phyloP scores from a whole-genome alignment of 2,888 invertebrate species.

The Penaeus monodon region DNA sequence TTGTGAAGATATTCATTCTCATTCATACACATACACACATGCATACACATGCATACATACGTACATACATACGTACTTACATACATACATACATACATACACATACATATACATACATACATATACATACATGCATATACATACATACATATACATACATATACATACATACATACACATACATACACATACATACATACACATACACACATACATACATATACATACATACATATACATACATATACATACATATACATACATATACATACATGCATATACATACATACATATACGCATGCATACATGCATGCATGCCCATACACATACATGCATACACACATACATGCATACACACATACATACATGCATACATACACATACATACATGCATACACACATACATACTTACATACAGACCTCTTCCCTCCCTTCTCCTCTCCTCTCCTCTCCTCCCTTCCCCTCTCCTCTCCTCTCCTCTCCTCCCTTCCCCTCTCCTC shows the following conservation, averaged over 20 bases:
- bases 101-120: too few species aligned
- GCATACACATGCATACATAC: too few species aligned
- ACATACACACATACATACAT: neutral
- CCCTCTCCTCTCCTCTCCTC: neutral
- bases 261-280: too few species aligned
- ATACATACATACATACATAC: too few species aligned
- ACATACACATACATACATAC: too few species aligned
- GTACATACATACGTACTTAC: too few species aligned
- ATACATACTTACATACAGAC: neutral
- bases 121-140: too few species aligned
- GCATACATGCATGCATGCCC: too few species aligned
- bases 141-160: neutral
- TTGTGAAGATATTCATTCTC: too few species aligned
- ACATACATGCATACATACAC: neutral
- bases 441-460: neutral
- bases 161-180: neutral
- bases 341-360: conserved; percentile 5
- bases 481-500: neutral
- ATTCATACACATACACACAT: too few species aligned
- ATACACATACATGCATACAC: too few species aligned
- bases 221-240: neutral
- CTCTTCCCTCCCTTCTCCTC: neutral
- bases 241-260: neutral
- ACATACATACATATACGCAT: too few species aligned
- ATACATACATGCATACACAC: neutral